phyloP scores from a whole-genome alignment of 2,113 vertebrate genomes.

The Rhegmatorhina hoffmannsi region DNA sequence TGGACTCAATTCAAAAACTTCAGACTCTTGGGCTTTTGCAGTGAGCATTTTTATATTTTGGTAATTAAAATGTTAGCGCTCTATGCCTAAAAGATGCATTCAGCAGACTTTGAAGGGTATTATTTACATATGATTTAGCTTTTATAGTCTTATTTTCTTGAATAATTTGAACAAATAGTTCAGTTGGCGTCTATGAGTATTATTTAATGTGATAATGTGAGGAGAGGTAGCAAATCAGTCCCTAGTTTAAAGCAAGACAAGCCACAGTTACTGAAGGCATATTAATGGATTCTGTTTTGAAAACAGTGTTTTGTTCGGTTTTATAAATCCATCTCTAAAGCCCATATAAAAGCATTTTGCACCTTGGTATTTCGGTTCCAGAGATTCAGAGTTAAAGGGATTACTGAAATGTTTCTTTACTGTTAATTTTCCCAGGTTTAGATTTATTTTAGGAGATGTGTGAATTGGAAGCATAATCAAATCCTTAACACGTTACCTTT shows the following conservation, averaged over 20 bases:
- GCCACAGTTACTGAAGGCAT: background rate
- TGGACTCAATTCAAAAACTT: conserved; percentile 18
- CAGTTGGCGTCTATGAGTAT: background rate
- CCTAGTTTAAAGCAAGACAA: conserved; percentile 7
- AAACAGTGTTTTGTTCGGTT: background rate
- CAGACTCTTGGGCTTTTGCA: background rate
- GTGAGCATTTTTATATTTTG: background rate
- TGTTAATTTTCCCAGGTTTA: background rate
- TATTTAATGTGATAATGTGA: background rate
- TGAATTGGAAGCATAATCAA: conserved; percentile 3
- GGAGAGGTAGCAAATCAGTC: background rate
- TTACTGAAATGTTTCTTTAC: background rate
- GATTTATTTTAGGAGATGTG: background rate
- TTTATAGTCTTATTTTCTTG: conserved; percentile 1
- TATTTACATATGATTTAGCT: conserved; percentile 42
- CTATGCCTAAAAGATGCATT: background rate
- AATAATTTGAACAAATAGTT: background rate
- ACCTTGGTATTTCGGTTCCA: background rate
- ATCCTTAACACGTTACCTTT: background rate
- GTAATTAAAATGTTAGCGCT: background rate
- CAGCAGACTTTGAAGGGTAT: conserved; percentile 38
- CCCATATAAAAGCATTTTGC: background rate
- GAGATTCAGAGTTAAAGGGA: conserved; percentile 9
- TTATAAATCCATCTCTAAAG: background rate
- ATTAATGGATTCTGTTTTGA: background rate